Conservation (phyloP, 2,797 vertebrate genomes). For the Nannoperca australis region DNA sequence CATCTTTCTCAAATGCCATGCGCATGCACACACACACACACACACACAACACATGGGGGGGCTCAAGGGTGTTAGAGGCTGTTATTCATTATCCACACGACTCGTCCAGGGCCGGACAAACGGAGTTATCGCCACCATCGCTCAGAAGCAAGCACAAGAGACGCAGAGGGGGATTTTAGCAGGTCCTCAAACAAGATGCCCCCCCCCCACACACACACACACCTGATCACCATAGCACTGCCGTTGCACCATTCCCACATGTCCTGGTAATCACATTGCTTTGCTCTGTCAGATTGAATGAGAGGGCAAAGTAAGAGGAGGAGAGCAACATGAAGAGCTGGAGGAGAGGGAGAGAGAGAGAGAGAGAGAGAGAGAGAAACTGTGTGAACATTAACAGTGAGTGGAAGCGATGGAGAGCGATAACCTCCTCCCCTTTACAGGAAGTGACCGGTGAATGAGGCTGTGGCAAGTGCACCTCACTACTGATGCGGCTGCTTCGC, state of each 20-base stretch:
- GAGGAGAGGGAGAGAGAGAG: constrained; percentile 46
- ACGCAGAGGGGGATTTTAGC: constrained; percentile 78
- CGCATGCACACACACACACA: constrained; percentile 56
- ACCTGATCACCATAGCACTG: constrained; percentile 82
- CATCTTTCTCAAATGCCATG: constrained; percentile 70
- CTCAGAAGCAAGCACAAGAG: constrained; percentile 73
- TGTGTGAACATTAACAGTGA: constrained; percentile 84
- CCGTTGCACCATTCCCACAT: constrained; percentile 83
- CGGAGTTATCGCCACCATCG: constrained; percentile 85
- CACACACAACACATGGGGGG: constrained; percentile 44
- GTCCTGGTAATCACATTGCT: constrained; percentile 45
- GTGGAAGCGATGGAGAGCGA: constrained; percentile 79
- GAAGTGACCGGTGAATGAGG: constrained; percentile 61
- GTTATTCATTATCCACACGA: constrained; percentile 87
- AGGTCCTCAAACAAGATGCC: constrained; percentile 86
- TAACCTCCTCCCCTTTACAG: constrained; percentile 62
- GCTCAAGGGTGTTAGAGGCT: constrained; percentile 78
- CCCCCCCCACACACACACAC: constrained; percentile 36
- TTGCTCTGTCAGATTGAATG: constrained; percentile 24
- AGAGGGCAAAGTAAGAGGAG: constrained; percentile 40
- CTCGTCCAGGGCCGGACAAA: constrained; percentile 82
- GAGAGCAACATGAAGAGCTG: constrained; percentile 45
- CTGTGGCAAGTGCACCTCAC: constrained; percentile 53
- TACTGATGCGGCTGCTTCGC: constrained; percentile 47
- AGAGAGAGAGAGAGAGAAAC: constrained; percentile 42